Evolutionary conservation across 2,888 invertebrate species (phyloP).

Genomic region (Ephialtes manifestator): DNA sequence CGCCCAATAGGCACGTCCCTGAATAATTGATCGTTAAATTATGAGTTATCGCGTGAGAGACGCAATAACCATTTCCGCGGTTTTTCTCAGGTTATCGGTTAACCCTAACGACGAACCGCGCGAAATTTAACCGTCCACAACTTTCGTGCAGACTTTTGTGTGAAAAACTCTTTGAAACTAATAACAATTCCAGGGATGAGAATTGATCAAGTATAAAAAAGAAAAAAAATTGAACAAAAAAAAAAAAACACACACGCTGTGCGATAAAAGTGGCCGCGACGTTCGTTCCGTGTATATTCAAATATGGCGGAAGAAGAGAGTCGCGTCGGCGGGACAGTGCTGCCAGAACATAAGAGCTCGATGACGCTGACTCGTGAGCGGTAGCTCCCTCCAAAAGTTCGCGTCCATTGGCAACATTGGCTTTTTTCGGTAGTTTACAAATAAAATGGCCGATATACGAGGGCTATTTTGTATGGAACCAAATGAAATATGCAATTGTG

Average conservation of each 20-base stretch:
- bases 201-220: too few species aligned
- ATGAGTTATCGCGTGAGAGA: constrained; percentile 68
- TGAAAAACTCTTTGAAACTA: too few species aligned
- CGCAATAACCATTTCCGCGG: constrained; percentile 37
- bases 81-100: background rate
- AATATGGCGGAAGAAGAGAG: constrained; percentile 78
- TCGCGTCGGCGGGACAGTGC: constrained; percentile 77
- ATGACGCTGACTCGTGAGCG: constrained; percentile 62
- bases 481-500: constrained; percentile 80
- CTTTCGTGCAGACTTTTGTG: too few species aligned
- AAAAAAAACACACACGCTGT: constrained; percentile 47
- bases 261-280: constrained; percentile 44
- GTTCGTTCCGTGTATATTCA: constrained; percentile 70
- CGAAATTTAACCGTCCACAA: too few species aligned
- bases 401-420: constrained; percentile 83
- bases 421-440: constrained; percentile 84
- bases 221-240: constrained; percentile 46
- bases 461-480: constrained; percentile 84
- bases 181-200: too few species aligned
- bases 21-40: constrained; percentile 76
- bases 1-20: constrained; percentile 61
- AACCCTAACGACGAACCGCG: background rate
- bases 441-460: constrained; percentile 86
- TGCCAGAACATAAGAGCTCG: constrained; percentile 79
- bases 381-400: constrained; percentile 83